Conservation (phyloP, 2,113 vertebrate species). For the Terrapene triunguis region DNA sequence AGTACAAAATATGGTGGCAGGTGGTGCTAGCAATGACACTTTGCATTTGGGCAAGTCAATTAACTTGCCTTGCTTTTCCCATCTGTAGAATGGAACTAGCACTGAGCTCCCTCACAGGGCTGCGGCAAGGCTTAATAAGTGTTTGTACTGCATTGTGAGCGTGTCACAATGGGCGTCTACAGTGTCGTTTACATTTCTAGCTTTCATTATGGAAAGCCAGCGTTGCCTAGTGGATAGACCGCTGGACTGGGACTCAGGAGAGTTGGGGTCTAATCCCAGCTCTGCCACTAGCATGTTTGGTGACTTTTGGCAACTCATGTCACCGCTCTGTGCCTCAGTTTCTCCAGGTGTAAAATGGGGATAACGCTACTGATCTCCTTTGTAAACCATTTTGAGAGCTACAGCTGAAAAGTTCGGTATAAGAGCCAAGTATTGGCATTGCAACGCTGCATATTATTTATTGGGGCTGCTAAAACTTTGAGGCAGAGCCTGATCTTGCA, state of each 20-base stretch:
- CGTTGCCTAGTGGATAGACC: background rate
- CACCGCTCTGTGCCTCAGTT: background rate
- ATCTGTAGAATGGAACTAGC: background rate
- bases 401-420: background rate
- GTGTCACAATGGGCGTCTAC: background rate
- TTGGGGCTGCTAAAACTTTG: background rate
- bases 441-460: background rate
- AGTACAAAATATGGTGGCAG: background rate
- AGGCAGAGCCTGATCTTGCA: background rate
- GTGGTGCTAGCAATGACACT: background rate
- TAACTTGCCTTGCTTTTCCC: background rate
- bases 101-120: background rate
- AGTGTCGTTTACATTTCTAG: background rate
- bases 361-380: background rate
- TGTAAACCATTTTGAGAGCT: background rate
- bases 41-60: background rate
- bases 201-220: background rate
- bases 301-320: background rate
- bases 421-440: too few species aligned
- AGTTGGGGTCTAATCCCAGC: background rate
- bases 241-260: background rate
- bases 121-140: background rate
- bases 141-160: background rate
- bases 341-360: background rate
- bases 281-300: background rate